Evolutionary conservation across 1,140 invertebrate genomes (phyloP), one percentile per base, ranked within the genome.

Genomic region (Centruroides sculpturatus): DNA sequence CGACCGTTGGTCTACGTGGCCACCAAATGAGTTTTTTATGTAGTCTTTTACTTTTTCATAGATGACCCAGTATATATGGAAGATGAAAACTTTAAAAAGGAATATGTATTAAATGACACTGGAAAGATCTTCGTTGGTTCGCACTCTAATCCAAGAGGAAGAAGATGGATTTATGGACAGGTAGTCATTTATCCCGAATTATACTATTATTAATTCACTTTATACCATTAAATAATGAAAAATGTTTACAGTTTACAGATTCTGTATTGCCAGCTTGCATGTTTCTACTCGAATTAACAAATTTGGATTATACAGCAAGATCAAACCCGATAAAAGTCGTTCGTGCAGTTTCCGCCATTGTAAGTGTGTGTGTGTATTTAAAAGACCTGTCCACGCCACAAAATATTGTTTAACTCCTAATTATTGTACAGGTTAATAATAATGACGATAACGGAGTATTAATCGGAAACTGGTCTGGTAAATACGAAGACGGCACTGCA

Each of bases 121-220:
- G 92, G 92, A 0, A 73, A 93, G 5, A 91, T 96, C 68, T 96
- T 85, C 82, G 79, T 89, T 60, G 92, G 92, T 6, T 89, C 84
- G 11, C 80, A 86, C 67, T 89, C 87, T 67, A 77, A 85, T 4
- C 78, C 89, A 64, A 80, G 85, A 63, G 86, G 88, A 0, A 81
- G 83, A 1, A 83, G 89, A 0, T 97, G 92, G 92, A 89, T 90
- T 67, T 92, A 87, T 69, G 85, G 85, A 0, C 92, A 95, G 48
- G 63, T 65, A 51, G 23, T 0, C 23, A 23, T 23, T 41, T 41
- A 8, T 8, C 41, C 8, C 3, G 3, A 41, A 8, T 41, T 41
- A 8, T 41, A 2, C 5, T 0, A 6, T 41, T 1, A 41, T 52
- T 35, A 35, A 12, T 55, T 6, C 4, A 56, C 52, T 62, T 11